phyloP scores from a whole-genome alignment of 2,113 vertebrate species.

The Antigone vipio region DNA sequence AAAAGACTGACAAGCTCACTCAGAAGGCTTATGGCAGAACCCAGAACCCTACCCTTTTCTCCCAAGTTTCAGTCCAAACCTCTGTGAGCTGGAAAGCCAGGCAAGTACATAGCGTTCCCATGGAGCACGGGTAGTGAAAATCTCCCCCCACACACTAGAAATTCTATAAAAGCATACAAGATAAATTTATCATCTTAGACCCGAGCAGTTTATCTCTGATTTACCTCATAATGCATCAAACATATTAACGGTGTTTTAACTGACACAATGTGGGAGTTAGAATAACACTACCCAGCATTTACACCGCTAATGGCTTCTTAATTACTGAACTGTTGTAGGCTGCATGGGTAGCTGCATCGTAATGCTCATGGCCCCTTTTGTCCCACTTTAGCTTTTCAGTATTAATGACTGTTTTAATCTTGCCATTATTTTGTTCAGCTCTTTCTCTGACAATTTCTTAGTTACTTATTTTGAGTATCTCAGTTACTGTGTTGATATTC shows the following conservation, averaged over 20 bases:
- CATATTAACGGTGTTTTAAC: not conserved
- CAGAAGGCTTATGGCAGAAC: not conserved
- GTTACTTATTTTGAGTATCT: not conserved
- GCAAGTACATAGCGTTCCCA: not conserved
- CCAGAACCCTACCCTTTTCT: not conserved
- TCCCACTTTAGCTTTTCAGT: not conserved
- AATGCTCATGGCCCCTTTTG: not conserved
- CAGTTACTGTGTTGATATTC: not conserved
- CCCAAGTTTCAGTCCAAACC: not conserved
- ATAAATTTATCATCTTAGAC: not conserved
- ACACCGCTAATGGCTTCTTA: slow-evolving; percentile 5
- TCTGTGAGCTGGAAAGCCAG: not conserved
- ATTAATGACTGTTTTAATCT: not conserved
- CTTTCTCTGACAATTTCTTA: not conserved
- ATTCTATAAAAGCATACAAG: not conserved
- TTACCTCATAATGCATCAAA: not conserved
- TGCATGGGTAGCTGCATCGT: not conserved
- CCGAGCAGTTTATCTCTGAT: not conserved
- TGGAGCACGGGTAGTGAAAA: not conserved
- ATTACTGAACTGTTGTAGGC: not conserved
- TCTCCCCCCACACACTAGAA: not conserved
- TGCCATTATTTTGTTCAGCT: not conserved
- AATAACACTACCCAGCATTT: not conserved
- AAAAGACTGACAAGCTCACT: not conserved
- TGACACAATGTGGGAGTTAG: not conserved